Base-by-base conservation (phyloP, 64 coral and sea anemone species). In the Actinia equina region DNA sequence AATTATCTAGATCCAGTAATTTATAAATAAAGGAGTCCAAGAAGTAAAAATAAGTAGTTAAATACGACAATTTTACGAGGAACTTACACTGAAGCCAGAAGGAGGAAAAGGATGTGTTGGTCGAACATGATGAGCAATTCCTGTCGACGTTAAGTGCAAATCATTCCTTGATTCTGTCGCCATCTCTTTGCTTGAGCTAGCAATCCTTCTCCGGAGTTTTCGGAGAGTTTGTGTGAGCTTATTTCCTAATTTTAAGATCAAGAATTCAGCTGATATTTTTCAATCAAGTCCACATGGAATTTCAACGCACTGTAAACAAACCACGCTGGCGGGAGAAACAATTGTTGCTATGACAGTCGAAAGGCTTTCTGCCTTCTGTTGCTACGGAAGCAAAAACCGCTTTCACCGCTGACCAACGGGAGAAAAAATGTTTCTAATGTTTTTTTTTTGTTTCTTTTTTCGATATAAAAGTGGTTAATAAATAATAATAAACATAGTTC, bases 61-160 rank as follows among this genome's bases (percentile, higher is more conserved):
- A 65, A n/a, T n/a, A 9, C 7, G 10, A 65, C 6, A 22, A 63
- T 19, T 23, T 0, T 23, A 8, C 62, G 10, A 65, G 62, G 22
- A 74, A 74, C 94, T 96, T 57, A 97, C 94, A 43, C 87, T 63
- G 60, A 97, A 97, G 1, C 91, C 91, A 19, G 88, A 44, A 7
- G 94, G 88, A 26, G 94, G 94, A 61, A 97, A 97, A 5, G 64
- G 87, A 70, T 93, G 86, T 4, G 83, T 17, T 2, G 91, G 43
- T 9, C 71, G 70, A 17, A 89, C 86, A 4, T 86, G 61, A 43
- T 97, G 94, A 52, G 84, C 94, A 82, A 90, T 93, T 55, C 94
- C 94, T 9, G 94, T 97, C n/a, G 94, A 83, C 56, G 94, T 97
- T 3, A 93, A 67, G 41, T 93, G 88, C 23, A 97, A 69, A 93